Percentiles rank a stretch among this genome's conserved stretches.
Evolutionary conservation across 2,888 invertebrate species (phyloP).

Genomic region (Liodrosophila aerea): DNA sequence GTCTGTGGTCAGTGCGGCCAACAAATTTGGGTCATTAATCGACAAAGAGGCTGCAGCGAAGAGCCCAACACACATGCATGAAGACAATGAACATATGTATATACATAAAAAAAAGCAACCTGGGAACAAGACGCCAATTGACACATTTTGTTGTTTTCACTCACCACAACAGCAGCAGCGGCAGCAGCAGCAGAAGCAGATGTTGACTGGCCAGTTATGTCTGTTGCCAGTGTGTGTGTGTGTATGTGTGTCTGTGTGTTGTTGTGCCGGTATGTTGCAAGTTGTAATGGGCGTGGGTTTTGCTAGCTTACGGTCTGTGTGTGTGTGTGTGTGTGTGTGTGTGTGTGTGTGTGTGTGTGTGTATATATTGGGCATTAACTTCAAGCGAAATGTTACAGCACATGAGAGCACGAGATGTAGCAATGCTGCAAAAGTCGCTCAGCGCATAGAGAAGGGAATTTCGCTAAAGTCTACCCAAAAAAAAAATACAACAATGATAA

Average conservation of each 20-base stretch:
- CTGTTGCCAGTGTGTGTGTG: constrained; percentile 3
- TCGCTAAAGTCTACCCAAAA: too few species aligned
- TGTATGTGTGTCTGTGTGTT: neutral
- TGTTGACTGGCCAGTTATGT: constrained; percentile 23
- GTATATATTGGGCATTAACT: constrained; percentile 15
- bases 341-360: too few species aligned
- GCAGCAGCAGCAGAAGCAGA: too few species aligned
- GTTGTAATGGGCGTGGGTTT: constrained; percentile 32
- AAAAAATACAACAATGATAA: too few species aligned
- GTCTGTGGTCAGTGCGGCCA: constrained; percentile 68
- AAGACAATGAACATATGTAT: neutral
- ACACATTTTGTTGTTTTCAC: constrained; percentile 38
- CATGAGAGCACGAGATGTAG: neutral
- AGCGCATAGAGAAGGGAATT: too few species aligned
- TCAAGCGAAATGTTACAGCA: constrained; percentile 20
- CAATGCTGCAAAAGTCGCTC: constrained; percentile 1
- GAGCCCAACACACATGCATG: constrained; percentile 1
- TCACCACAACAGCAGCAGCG: too few species aligned
- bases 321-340: too few species aligned
- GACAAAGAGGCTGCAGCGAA: constrained; percentile 41
- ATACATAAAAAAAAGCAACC: neutral
- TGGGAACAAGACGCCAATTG: constrained; percentile 44
- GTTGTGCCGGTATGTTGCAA: constrained; percentile 23
- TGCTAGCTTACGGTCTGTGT: neutral
- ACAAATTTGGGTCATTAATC: constrained; percentile 71